Evolutionary conservation across 1,140 invertebrate species (phyloP).

Genomic region (Trinorchestia longiramus): DNA sequence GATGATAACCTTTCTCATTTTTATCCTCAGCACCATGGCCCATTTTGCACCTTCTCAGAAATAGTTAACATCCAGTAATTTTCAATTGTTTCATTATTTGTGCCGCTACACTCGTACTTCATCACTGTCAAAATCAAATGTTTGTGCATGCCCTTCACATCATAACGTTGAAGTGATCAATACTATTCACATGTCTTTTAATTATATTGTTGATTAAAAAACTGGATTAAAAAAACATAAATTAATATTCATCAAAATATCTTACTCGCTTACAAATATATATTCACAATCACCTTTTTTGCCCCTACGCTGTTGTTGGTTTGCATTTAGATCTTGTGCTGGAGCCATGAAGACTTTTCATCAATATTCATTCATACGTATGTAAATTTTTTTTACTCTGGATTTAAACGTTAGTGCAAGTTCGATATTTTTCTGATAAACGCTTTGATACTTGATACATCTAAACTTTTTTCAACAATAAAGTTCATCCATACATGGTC

Average conservation of each 20-base stretch:
- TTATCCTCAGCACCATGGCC: too few relatives aligned
- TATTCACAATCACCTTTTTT: not conserved
- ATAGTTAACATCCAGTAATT: not conserved
- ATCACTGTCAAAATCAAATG: not conserved
- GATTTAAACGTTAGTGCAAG: not conserved
- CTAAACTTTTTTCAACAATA: not conserved
- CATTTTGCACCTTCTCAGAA: too few relatives aligned
- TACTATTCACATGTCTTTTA: not conserved
- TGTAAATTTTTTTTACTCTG: not conserved
- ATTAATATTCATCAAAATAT: not conserved
- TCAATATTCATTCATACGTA: not conserved
- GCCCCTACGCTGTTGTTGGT: not conserved
- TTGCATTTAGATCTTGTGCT: not conserved
- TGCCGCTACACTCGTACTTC: not conserved
- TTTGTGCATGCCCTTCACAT: not conserved
- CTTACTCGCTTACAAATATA: not conserved
- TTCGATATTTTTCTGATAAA: not conserved
- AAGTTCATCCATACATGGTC: not conserved
- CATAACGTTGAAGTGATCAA: not conserved
- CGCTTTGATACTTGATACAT: not conserved
- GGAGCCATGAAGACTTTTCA: not conserved
- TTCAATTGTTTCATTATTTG: not conserved
- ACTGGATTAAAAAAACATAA: not conserved
- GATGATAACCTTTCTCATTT: too few relatives aligned
- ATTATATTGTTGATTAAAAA: not conserved